Evolutionary conservation across 1,140 invertebrate genomes (phyloP), one percentile per base, ranked within the genome.

Genomic region (Trichonephila clavata): DNA sequence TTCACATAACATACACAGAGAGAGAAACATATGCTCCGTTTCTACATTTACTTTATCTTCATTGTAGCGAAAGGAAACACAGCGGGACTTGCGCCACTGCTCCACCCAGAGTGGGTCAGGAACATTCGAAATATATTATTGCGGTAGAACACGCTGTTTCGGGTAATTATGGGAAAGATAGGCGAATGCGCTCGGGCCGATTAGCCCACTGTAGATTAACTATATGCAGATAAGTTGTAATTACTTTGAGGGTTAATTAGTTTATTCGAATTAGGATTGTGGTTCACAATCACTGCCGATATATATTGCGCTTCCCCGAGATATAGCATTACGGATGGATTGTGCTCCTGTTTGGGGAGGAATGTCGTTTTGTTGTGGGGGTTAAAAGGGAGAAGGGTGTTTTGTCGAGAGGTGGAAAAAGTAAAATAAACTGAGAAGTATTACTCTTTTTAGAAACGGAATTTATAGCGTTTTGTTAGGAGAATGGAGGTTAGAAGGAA

Each of bases 211-310:
- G 60, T 90, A 90, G 88, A 90, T 90, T 90, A 90, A 90, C 88
- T 90, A 90, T 90, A 90, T 90, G 88, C 88, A 90, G 88, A 90
- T 90, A 90, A 90, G 88, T 90, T 90, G 88, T 90, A 90, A 90
- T 90, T 90, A 90, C 88, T 90, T 90, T 60, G 88, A 59, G 88
- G 71, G 88, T 81, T 90, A 90, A 90, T 90, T 90, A 90, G 88
- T 80, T 90, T 90, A 90, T 90, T 80, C 88, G 88, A 90, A 90
- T 90, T 90, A 90, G 88, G 71, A 90, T 80, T 90, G 88, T 27
- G 88, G 88, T 27, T 57, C 68, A 59, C 88, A 90, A 90, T 90
- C 88, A 80, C 68, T 80, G 88, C 50, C 88, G 88, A 90, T 90
- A 68, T 80, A 81, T 90, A 60, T 77, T 90, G 88, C 68, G 88